Evolutionary conservation across 2,113 vertebrate species (phyloP).

Genomic region (Triplophysa dalaica): DNA sequence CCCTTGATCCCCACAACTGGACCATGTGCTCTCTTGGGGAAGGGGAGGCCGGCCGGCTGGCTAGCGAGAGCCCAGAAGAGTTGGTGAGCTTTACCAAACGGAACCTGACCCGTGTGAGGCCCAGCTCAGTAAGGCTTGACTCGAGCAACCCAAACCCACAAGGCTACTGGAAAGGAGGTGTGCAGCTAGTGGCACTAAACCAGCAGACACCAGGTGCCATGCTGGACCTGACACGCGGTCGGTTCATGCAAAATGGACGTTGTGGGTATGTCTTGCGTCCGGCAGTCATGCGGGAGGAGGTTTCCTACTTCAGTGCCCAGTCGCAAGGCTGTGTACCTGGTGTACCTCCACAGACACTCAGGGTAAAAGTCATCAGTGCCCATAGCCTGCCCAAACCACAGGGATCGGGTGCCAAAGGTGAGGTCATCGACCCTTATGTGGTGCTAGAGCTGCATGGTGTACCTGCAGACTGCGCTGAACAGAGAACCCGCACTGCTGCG

Average conservation of each 20-base stretch:
- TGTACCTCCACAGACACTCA: conserved; percentile 88
- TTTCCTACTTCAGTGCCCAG: conserved; percentile 96
- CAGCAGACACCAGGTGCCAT: conserved; percentile 96
- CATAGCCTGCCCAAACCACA: conserved; percentile 97
- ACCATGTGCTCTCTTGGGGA: conserved; percentile 93
- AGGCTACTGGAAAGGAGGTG: conserved; percentile 96
- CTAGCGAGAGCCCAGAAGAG: conserved; percentile 91
- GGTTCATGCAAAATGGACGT: conserved; percentile 91
- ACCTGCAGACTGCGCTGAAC: conserved; percentile 91
- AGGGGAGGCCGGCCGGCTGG: conserved; percentile 87
- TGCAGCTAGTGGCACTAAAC: conserved; percentile 96
- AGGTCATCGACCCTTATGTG: conserved; percentile 96
- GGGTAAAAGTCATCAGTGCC: conserved; percentile 95
- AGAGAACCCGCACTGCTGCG: conserved; percentile 92
- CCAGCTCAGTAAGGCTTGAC: conserved; percentile 91
- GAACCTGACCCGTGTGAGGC: conserved; percentile 87
- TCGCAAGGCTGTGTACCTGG: conserved; percentile 93
- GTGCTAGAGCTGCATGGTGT: conserved; percentile 96
- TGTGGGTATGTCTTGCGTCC: conserved; percentile 94
- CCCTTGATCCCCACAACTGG: conserved; percentile 74
- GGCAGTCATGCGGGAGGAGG: conserved; percentile 90
- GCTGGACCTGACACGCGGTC: conserved; percentile 93
- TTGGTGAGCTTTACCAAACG: conserved; percentile 96
- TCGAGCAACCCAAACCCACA: conserved; percentile 97
- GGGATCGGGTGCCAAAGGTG: conserved; percentile 94